A percentile compares a stretch with the other conserved stretches of the same genome.
Conservation (phyloP, 2,797 vertebrate genomes). For the Gymnocypris eckloni region DNA sequence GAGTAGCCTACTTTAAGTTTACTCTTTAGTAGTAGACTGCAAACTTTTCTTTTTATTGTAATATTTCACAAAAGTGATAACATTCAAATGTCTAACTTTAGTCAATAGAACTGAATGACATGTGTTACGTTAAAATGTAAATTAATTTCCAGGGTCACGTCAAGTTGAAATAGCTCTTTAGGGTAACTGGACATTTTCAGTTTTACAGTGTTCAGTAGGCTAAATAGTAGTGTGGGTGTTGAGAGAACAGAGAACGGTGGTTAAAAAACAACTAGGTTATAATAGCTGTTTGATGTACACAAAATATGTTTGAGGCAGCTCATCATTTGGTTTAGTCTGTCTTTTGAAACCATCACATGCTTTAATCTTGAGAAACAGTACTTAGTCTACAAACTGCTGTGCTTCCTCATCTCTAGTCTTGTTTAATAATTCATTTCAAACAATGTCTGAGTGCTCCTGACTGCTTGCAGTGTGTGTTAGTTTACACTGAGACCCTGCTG, state of each 20-base stretch:
- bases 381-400: constrained; percentile 23
- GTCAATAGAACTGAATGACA: background rate
- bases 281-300: constrained; percentile 4
- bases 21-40: background rate
- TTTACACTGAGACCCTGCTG: background rate
- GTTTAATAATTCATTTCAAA: constrained; percentile 49
- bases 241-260: background rate
- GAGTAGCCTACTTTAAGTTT: too few species aligned
- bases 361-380: constrained; percentile 10
- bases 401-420: constrained; percentile 12
- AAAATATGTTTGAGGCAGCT: background rate
- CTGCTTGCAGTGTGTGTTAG: constrained; percentile 21
- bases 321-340: background rate
- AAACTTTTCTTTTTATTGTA: background rate
- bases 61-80: background rate
- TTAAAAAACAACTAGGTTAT: constrained; percentile 2
- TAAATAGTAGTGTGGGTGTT: background rate
- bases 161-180: background rate
- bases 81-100: background rate
- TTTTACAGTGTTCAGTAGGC: background rate
- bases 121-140: background rate
- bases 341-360: background rate
- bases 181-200: background rate
- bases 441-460: constrained; percentile 41
- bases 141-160: background rate